A percentile compares a stretch with the other conserved stretches of the same genome.
These are phyloP conservation scores for Invenusta paracnida DNA, from an alignment of 2,888 invertebrate genomes.

Conservation along the genomic window DNA sequence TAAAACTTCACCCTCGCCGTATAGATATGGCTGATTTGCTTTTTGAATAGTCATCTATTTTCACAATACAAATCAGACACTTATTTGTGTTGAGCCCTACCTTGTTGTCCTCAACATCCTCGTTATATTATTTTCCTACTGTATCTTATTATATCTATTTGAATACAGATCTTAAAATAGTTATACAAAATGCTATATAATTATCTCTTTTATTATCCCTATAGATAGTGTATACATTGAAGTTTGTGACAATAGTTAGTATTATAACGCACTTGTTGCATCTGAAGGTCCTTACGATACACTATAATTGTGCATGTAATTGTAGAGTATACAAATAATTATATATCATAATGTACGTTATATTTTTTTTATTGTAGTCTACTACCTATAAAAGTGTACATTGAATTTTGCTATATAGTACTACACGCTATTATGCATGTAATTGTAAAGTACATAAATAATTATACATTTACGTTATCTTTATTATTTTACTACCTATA, in stretches of 20 bases:
- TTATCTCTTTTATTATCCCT: neutral
- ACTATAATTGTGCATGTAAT: too few species aligned
- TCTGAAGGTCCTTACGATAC: too few species aligned
- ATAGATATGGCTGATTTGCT: constrained; percentile 51
- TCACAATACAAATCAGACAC: neutral
- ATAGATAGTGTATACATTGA: neutral
- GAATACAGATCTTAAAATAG: neutral
- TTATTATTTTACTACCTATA: neutral
- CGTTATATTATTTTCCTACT: neutral
- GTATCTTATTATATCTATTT: neutral
- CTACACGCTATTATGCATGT: neutral
- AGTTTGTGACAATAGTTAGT: neutral
- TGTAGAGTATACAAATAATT: too few species aligned
- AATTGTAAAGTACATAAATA: neutral
- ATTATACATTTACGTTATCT: neutral
- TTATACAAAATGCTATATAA: neutral
- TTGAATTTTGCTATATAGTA: neutral
- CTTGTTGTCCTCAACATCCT: neutral
- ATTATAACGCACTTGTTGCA: neutral
- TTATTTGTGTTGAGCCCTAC: neutral
- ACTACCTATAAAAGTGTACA: neutral
- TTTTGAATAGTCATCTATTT: constrained; percentile 30
- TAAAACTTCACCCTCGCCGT: constrained; percentile 36
- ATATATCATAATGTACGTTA: too few species aligned
- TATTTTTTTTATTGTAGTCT: too few species aligned